phyloP scores from a whole-genome alignment of 2,888 invertebrate genomes.

The Athalia circularis region DNA sequence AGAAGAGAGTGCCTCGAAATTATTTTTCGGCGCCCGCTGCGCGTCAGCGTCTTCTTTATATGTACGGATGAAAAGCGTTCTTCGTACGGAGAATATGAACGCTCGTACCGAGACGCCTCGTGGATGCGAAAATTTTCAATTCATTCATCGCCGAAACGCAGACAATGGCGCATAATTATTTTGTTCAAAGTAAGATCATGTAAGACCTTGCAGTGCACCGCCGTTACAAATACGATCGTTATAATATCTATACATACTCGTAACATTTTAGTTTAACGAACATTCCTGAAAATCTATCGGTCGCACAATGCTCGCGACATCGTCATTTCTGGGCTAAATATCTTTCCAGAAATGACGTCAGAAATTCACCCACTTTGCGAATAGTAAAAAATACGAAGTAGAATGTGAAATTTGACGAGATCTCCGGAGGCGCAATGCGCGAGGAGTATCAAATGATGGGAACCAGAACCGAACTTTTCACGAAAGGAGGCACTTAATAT shows the following conservation, averaged over 20 bases:
- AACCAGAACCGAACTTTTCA: background rate
- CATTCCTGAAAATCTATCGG: conserved; percentile 23
- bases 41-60: background rate
- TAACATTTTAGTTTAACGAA: conserved; percentile 31
- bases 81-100: background rate
- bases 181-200: conserved; percentile 22
- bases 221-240: conserved; percentile 18
- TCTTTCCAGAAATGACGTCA: conserved; percentile 19
- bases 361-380: too few species aligned
- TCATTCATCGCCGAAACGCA: conserved; percentile 11
- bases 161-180: conserved; percentile 36
- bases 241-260: background rate
- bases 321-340: conserved; percentile 11
- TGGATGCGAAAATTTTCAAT: background rate
- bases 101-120: background rate
- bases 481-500: conserved; percentile 60
- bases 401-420: too few species aligned
- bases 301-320: background rate
- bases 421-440: too few species aligned
- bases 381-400: too few species aligned
- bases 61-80: background rate
- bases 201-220: background rate
- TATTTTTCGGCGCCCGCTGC: background rate
- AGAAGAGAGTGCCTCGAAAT: background rate
- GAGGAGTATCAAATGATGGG: too few species aligned